These are phyloP conservation scores for Ctenoplectra terminalis DNA, from an alignment of 1,140 invertebrate species.

Conservation along the genomic window DNA sequence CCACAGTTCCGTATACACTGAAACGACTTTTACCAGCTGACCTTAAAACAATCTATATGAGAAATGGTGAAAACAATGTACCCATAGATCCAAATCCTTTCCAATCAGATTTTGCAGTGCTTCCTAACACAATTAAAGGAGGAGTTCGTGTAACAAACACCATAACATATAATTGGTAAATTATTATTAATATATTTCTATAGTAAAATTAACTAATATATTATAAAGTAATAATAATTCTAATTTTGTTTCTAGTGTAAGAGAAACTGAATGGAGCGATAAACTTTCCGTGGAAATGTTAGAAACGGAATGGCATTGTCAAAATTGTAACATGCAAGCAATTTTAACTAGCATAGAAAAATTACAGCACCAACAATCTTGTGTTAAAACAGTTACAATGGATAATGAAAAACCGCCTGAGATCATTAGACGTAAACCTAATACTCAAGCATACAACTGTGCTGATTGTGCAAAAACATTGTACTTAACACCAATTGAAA, in stretches of 20 bases:
- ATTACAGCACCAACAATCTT: slow-evolving; percentile 82
- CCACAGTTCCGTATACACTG: slow-evolving; percentile 91
- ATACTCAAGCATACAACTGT: slow-evolving; percentile 89
- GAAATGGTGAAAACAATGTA: slow-evolving; percentile 72
- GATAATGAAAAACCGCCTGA: slow-evolving; percentile 68
- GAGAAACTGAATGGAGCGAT: slow-evolving; percentile 86
- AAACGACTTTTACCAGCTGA: slow-evolving; percentile 93
- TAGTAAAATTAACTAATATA: not conserved
- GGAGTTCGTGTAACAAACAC: slow-evolving; percentile 92
- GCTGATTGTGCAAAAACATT: slow-evolving; percentile 87
- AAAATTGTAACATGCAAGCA: slow-evolving; percentile 82
- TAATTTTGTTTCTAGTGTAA: slow-evolving; percentile 78
- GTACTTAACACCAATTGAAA: slow-evolving; percentile 89
- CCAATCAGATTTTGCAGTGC: slow-evolving; percentile 84
- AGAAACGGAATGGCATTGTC: slow-evolving; percentile 84
- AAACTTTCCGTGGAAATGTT: slow-evolving; percentile 83
- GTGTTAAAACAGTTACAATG: slow-evolving; percentile 72
- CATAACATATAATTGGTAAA: slow-evolving; percentile 93
- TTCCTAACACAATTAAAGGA: slow-evolving; percentile 89
- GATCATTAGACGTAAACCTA: slow-evolving; percentile 83
- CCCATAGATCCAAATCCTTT: slow-evolving; percentile 88
- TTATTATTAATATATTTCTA: slow-evolving; percentile 43
- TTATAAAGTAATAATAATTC: slow-evolving; percentile 18
- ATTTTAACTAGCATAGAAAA: slow-evolving; percentile 84
- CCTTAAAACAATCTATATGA: slow-evolving; percentile 89